Percentiles rank a stretch among this genome's conserved stretches.
phyloP scores from a whole-genome alignment of 1,140 invertebrate genomes.

The Thalassaphorura encarpata region DNA sequence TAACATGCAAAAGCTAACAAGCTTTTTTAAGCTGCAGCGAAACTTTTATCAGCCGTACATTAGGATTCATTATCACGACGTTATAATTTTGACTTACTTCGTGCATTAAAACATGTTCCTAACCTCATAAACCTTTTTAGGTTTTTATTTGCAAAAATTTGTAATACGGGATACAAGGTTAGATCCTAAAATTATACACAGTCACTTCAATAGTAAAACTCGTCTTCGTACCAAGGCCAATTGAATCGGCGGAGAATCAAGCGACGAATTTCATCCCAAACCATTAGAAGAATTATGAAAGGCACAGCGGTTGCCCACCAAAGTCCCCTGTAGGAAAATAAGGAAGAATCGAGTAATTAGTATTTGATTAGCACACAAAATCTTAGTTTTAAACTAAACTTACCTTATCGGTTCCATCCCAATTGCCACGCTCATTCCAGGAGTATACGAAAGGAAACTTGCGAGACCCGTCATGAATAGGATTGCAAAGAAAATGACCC shows the following conservation, averaged over 20 bases:
- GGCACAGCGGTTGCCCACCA: constrained; percentile 54
- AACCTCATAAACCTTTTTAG: too few species aligned
- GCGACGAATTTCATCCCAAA: constrained; percentile 49
- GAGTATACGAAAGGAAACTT: constrained; percentile 44
- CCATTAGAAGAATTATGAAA: constrained; percentile 46
- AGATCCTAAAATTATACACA: too few species aligned
- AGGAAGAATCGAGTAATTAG: not conserved
- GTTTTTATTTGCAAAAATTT: too few species aligned
- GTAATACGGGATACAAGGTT: too few species aligned
- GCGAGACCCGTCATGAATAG: constrained; percentile 46
- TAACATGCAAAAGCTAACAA: too few species aligned
- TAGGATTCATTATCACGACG: too few species aligned
- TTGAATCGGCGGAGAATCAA: constrained; percentile 48
- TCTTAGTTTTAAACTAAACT: constrained; percentile 27
- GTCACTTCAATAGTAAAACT: constrained; percentile 55
- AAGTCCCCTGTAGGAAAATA: constrained; percentile 40
- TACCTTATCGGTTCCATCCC: constrained; percentile 35
- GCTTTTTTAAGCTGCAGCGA: too few species aligned
- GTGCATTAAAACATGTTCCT: too few species aligned
- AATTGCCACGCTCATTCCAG: constrained; percentile 40
- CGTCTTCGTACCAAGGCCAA: constrained; percentile 48
- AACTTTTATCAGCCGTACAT: too few species aligned
- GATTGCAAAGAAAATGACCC: constrained; percentile 46
- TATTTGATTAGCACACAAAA: not conserved
- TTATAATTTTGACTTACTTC: too few species aligned